phyloP scores from a whole-genome alignment of 2,888 invertebrate genomes.

The Eretmocerus hayati region DNA sequence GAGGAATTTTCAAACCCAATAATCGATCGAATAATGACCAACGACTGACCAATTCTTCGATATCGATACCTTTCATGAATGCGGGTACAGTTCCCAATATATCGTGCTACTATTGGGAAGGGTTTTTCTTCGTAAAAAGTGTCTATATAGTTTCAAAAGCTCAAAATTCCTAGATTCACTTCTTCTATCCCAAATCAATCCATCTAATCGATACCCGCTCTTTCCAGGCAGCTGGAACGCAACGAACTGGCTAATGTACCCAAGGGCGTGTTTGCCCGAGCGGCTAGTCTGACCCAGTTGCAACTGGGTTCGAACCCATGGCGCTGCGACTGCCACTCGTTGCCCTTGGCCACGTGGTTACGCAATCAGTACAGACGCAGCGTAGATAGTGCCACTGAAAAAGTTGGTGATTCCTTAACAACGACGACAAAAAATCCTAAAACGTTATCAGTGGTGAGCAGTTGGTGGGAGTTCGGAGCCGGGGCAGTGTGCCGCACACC shows the following conservation, averaged over 20 bases:
- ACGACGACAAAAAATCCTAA: too few relatives aligned
- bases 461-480: conserved; percentile 38
- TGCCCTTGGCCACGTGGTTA: conserved; percentile 62
- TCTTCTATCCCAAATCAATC: too few relatives aligned
- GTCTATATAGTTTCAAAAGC: too few relatives aligned
- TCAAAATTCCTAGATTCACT: too few relatives aligned
- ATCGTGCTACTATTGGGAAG: too few relatives aligned
- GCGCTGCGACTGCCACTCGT: conserved; percentile 72
- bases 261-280: conserved; percentile 58
- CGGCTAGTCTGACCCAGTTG: conserved; percentile 58
- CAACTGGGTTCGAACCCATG: conserved; percentile 71
- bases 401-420: conserved; percentile 2
- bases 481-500: conserved; percentile 59
- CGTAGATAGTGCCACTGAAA: not conserved
- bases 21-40: too few relatives aligned
- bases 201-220: not conserved
- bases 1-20: too few relatives aligned
- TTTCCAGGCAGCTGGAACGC: conserved; percentile 62
- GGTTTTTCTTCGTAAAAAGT: too few relatives aligned
- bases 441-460: too few relatives aligned
- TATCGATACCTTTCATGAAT: too few relatives aligned
- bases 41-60: too few relatives aligned
- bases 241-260: conserved; percentile 66
- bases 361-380: conserved; percentile 28
- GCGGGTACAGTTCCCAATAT: too few relatives aligned